Evolutionary conservation across 2,888 invertebrate genomes (phyloP).

Genomic region (Idaea dimidiata): DNA sequence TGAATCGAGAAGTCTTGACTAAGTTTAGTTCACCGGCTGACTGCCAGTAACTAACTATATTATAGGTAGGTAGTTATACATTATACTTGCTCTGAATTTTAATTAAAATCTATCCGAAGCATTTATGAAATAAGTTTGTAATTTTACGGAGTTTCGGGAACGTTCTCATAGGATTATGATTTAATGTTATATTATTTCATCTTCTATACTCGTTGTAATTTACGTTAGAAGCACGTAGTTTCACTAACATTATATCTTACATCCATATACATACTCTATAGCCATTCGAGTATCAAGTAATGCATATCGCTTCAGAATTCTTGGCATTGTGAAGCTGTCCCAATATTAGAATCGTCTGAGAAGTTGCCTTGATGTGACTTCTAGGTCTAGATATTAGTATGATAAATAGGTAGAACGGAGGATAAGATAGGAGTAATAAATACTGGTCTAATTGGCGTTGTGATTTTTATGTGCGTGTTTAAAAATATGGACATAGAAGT

Average conservation of each 20-base stretch:
- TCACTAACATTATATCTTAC: conserved; percentile 2
- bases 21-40: conserved; percentile 20
- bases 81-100: conserved; percentile 24
- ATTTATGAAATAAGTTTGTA: conserved; percentile 14
- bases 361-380: too few species aligned
- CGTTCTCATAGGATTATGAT: not conserved
- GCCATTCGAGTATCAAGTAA: too few species aligned
- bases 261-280: too few species aligned
- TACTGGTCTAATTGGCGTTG: too few species aligned
- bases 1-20: conserved; percentile 26
- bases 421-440: too few species aligned
- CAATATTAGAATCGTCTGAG: too few species aligned
- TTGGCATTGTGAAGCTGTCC: too few species aligned
- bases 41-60: conserved; percentile 20
- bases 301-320: too few species aligned
- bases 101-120: conserved; percentile 24
- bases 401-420: too few species aligned
- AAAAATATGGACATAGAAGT: too few species aligned
- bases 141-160: not conserved
- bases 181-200: not conserved
- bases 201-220: not conserved
- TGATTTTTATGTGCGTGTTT: too few species aligned
- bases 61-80: conserved; percentile 3
- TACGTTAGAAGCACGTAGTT: not conserved
- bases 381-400: too few species aligned